phyloP scores from a whole-genome alignment of 2,888 invertebrate species.

The Myopa testacea region DNA sequence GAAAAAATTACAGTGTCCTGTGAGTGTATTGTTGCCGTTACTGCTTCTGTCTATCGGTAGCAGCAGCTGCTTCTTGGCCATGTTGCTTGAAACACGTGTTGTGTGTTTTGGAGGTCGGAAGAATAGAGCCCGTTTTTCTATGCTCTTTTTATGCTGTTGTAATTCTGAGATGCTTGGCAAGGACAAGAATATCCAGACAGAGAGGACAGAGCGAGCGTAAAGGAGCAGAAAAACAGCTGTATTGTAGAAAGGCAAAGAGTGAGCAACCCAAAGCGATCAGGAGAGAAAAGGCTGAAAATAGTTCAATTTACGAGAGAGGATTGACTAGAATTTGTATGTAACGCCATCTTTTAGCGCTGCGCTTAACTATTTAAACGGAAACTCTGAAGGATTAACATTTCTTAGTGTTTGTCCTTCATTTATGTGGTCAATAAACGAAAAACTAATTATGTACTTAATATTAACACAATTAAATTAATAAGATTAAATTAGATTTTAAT shows the following conservation, averaged over 20 bases:
- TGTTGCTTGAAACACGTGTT: background rate
- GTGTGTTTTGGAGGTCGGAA: too few species aligned
- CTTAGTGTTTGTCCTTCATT: too few species aligned
- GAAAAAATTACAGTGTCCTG: constrained; percentile 18
- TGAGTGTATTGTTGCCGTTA: background rate
- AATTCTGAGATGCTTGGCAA: background rate
- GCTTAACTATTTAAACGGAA: too few species aligned
- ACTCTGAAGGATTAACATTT: too few species aligned
- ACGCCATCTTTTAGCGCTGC: too few species aligned
- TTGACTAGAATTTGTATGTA: too few species aligned
- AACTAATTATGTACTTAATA: too few species aligned
- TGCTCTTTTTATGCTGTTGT: background rate
- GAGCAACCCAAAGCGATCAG: background rate
- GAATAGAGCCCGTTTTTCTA: background rate
- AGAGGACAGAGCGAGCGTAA: background rate
- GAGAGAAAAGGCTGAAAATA: background rate
- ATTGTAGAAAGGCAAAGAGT: too few species aligned
- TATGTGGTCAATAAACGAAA: too few species aligned
- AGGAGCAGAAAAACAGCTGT: too few species aligned
- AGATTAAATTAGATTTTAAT: too few species aligned
- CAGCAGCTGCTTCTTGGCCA: background rate
- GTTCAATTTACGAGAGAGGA: background rate
- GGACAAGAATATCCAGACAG: background rate
- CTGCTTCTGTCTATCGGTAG: background rate
- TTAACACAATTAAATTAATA: too few species aligned